Conservation (phyloP, 2,797 vertebrate species). For the Prunella strophiata region DNA sequence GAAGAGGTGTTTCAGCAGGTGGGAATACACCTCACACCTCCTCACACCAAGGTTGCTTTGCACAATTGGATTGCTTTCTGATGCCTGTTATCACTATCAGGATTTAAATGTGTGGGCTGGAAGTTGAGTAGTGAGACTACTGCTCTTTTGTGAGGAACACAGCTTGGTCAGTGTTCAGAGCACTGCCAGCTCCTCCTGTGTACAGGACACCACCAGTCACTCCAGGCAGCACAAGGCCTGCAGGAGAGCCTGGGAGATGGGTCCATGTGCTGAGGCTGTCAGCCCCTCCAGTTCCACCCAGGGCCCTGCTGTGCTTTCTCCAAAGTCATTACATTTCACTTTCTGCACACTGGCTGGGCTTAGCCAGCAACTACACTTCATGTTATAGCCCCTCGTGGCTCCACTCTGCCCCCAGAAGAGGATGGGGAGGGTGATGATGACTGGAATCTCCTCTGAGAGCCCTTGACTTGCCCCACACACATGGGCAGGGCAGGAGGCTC, state of each 20-base stretch:
- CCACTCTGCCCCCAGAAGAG: not conserved
- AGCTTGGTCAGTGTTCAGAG: not conserved
- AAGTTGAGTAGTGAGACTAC: not conserved
- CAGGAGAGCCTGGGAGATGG: not conserved
- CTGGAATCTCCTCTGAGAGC: not conserved
- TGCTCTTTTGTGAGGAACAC: not conserved
- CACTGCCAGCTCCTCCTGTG: accelerated
- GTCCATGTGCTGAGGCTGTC: not conserved
- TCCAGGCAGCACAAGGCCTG: not conserved
- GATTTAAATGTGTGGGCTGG: not conserved
- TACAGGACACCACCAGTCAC: not conserved
- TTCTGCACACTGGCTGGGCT: not conserved
- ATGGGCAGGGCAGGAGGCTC: not conserved
- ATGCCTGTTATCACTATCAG: not conserved
- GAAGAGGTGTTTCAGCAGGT: not conserved
- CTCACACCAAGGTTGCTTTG: not conserved
- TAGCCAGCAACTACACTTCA: not conserved
- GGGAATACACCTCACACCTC: not conserved
- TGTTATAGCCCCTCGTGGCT: not conserved
- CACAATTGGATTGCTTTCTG: not conserved
- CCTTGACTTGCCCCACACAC: not conserved
- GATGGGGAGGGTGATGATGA: no score
- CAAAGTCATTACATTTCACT: accelerated
- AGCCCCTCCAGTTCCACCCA: not conserved
- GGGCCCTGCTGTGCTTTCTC: not conserved